Conservation (phyloP, 2,797 vertebrate genomes). For the Pangasius mekongensis region DNA sequence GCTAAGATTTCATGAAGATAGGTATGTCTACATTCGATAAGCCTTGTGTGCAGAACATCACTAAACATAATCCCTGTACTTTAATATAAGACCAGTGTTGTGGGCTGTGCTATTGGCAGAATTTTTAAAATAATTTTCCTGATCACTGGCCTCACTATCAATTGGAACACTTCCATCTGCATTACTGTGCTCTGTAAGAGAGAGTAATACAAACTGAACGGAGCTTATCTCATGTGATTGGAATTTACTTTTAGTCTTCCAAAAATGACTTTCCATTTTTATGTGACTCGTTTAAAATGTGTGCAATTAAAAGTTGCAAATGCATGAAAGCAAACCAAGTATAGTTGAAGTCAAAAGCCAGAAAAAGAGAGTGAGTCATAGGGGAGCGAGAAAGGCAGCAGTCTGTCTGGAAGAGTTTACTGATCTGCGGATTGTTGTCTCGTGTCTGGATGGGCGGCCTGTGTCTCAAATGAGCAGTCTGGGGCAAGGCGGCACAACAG, state of each 20-base stretch:
- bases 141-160: constrained; percentile 80
- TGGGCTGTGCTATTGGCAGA: constrained; percentile 80
- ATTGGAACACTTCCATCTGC: constrained; percentile 79
- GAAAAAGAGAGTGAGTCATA: constrained; percentile 41
- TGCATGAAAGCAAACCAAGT: constrained; percentile 67
- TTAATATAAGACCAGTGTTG: constrained; percentile 66
- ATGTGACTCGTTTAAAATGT: constrained; percentile 74
- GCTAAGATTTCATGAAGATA: constrained; percentile 32
- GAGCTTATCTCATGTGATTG: constrained; percentile 72
- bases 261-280: constrained; percentile 78
- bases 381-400: constrained; percentile 40
- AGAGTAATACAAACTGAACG: constrained; percentile 77
- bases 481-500: constrained; percentile 61
- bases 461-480: constrained; percentile 74
- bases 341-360: constrained; percentile 60
- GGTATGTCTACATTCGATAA: constrained; percentile 44
- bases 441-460: constrained; percentile 59
- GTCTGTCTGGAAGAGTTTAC: constrained; percentile 57
- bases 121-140: constrained; percentile 83
- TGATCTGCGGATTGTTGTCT: constrained; percentile 57
- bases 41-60: constrained; percentile 38
- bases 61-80: constrained; percentile 63
- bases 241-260: constrained; percentile 79
- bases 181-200: constrained; percentile 73
- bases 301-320: constrained; percentile 76